phyloP scores from a whole-genome alignment of 2,113 vertebrate species.

The Meles meles region DNA sequence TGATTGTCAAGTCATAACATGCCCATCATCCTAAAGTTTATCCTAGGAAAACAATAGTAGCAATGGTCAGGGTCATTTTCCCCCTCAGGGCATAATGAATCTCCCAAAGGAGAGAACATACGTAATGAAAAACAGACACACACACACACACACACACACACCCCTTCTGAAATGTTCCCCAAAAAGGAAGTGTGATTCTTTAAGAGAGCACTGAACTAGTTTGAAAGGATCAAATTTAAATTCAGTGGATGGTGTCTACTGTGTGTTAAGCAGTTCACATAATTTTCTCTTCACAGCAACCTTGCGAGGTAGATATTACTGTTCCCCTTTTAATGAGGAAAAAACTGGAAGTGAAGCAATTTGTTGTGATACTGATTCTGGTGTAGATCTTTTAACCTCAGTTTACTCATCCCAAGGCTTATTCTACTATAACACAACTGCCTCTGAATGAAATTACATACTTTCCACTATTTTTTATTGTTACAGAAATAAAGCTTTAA shows the following conservation, averaged over 20 bases:
- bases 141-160: neutral
- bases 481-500: neutral
- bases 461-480: neutral
- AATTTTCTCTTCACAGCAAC: neutral
- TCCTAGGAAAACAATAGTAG: neutral
- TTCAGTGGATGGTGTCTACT: neutral
- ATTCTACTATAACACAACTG: neutral
- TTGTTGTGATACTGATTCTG: neutral
- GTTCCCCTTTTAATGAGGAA: neutral
- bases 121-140: neutral
- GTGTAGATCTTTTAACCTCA: neutral
- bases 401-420: neutral
- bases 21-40: neutral
- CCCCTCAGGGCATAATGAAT: neutral
- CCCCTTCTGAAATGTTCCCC: neutral
- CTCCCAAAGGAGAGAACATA: neutral
- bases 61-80: neutral
- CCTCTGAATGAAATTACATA: neutral
- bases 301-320: neutral
- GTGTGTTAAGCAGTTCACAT: neutral
- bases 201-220: neutral
- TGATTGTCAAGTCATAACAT: neutral
- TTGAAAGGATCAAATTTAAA: constrained; percentile 2
- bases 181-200: neutral
- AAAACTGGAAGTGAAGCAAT: neutral